Percentiles rank a stretch among this genome's conserved stretches.
phyloP scores from a whole-genome alignment of 2,797 vertebrate species.

The Denticeps clupeoides region DNA sequence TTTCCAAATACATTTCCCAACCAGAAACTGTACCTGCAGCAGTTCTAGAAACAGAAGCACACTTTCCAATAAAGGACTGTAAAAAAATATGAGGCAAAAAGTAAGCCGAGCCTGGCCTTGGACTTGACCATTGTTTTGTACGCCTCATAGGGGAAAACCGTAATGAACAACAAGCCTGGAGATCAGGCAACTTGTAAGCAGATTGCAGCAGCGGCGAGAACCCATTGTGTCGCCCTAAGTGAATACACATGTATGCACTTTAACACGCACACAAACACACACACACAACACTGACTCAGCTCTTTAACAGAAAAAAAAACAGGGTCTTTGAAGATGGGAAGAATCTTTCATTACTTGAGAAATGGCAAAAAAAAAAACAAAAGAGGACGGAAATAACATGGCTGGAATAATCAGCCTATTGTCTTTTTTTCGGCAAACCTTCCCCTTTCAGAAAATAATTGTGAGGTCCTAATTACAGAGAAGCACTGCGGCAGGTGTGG shows the following conservation, averaged over 20 bases:
- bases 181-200: slow-evolving; percentile 7
- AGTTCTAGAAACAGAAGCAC: no score
- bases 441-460: slow-evolving; percentile 54
- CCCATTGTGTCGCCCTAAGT: slow-evolving; percentile 3
- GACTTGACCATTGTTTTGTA: slow-evolving; percentile 5
- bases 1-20: no score
- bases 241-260: slow-evolving; percentile 5
- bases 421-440: slow-evolving; percentile 42
- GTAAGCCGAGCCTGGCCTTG: no score
- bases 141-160: slow-evolving; percentile 3
- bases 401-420: slow-evolving; percentile 64
- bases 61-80: no score
- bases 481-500: slow-evolving; percentile 65
- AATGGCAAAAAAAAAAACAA: slow-evolving; percentile 46
- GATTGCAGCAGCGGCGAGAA: slow-evolving; percentile 14
- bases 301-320: slow-evolving; percentile 69
- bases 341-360: slow-evolving; percentile 72
- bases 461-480: slow-evolving; percentile 69
- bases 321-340: slow-evolving; percentile 65
- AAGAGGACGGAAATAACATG: slow-evolving; percentile 55
- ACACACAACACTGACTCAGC: slow-evolving; percentile 56
- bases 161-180: background rate
- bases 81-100: no score
- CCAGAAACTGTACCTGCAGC: no score
- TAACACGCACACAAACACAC: slow-evolving; percentile 8